Percentiles rank a stretch among this genome's conserved stretches.
Conservation (phyloP, 2,888 invertebrate genomes). For the Drosophila kuntzei region DNA sequence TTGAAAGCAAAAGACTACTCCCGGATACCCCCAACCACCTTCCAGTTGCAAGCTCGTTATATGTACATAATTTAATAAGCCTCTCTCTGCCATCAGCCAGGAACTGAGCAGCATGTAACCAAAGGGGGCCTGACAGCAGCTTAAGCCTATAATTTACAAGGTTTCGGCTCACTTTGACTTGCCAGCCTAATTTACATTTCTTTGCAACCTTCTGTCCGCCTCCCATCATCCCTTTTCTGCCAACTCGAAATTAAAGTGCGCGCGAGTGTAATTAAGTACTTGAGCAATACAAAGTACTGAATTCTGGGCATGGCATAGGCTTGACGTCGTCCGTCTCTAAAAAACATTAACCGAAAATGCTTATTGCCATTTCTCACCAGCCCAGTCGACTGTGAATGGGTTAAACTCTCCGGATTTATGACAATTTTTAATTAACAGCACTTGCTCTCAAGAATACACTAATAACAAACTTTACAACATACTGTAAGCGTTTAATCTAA, state of each 20-base stretch:
- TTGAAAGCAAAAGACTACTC: slow-evolving; percentile 37
- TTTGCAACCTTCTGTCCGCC: slow-evolving; percentile 18
- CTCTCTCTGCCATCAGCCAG: slow-evolving; percentile 15
- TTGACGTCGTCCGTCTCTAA: slow-evolving; percentile 16
- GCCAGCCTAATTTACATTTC: slow-evolving; percentile 63
- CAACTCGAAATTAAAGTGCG: slow-evolving; percentile 76
- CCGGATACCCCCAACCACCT: slow-evolving; percentile 6
- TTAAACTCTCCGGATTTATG: slow-evolving; percentile 76
- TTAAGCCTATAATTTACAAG: slow-evolving; percentile 81
- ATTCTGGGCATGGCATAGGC: slow-evolving; percentile 27
- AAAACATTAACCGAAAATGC: slow-evolving; percentile 54
- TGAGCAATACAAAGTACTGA: slow-evolving; percentile 66
- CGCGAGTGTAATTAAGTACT: slow-evolving; percentile 81
- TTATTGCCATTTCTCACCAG: slow-evolving; percentile 66
- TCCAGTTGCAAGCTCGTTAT: slow-evolving; percentile 36
- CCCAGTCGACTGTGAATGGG: slow-evolving; percentile 72
- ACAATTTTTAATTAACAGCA: slow-evolving; percentile 76
- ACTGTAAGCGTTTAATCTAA: slow-evolving; percentile 2
- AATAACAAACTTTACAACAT: slow-evolving; percentile 24
- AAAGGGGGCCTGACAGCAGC: slow-evolving; percentile 35
- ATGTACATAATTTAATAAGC: slow-evolving; percentile 76
- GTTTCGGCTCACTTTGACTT: slow-evolving; percentile 74
- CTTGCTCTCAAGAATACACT: slow-evolving; percentile 18
- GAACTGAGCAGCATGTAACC: slow-evolving; percentile 60
- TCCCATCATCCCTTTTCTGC: slow-evolving; percentile 13